Conservation (phyloP, 2,797 vertebrate species). For the Gymnoscopelus microlampas region DNA sequence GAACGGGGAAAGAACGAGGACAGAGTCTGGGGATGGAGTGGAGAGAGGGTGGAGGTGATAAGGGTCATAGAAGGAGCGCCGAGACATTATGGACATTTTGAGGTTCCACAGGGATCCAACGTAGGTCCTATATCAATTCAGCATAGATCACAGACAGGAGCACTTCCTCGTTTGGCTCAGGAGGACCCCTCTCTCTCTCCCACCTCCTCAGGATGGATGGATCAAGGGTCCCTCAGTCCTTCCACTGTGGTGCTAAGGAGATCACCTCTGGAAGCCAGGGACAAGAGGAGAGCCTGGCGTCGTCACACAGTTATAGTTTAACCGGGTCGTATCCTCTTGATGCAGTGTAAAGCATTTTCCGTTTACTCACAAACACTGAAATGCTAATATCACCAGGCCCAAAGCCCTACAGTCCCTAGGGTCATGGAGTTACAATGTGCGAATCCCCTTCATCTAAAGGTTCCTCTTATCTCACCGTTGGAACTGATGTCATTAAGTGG, state of each 20-base stretch:
- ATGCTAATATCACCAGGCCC: slow-evolving; percentile 7
- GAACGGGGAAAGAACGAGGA: slow-evolving; percentile 49
- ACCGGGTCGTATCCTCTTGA: slow-evolving; percentile 24
- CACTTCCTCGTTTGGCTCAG: slow-evolving; percentile 14
- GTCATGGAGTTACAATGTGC: slow-evolving; percentile 3
- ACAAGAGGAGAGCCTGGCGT: slow-evolving; percentile 86
- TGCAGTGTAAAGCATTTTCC: slow-evolving; percentile 14
- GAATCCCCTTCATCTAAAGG: background rate
- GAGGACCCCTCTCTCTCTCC: slow-evolving; percentile 24
- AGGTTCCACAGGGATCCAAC: slow-evolving; percentile 40
- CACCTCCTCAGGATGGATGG: slow-evolving; percentile 59
- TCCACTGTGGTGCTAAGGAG: slow-evolving; percentile 82
- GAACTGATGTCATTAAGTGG: background rate
- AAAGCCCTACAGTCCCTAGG: slow-evolving; percentile 1
- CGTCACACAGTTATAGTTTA: slow-evolving; percentile 89
- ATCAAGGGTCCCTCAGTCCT: slow-evolving; percentile 48
- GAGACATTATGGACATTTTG: slow-evolving; percentile 16
- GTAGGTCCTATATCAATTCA: slow-evolving; percentile 24
- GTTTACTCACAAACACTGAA: slow-evolving; percentile 28
- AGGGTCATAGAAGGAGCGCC: slow-evolving; percentile 37
- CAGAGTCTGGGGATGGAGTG: slow-evolving; percentile 27
- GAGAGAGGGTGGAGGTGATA: slow-evolving; percentile 62
- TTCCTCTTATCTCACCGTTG: background rate
- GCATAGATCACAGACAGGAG: slow-evolving; percentile 54
- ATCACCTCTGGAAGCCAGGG: slow-evolving; percentile 76